A percentile compares a stretch with the other conserved stretches of the same genome.
Evolutionary conservation across 1,140 invertebrate genomes (phyloP).

Genomic region (Macrosteles quadrilineatus): DNA sequence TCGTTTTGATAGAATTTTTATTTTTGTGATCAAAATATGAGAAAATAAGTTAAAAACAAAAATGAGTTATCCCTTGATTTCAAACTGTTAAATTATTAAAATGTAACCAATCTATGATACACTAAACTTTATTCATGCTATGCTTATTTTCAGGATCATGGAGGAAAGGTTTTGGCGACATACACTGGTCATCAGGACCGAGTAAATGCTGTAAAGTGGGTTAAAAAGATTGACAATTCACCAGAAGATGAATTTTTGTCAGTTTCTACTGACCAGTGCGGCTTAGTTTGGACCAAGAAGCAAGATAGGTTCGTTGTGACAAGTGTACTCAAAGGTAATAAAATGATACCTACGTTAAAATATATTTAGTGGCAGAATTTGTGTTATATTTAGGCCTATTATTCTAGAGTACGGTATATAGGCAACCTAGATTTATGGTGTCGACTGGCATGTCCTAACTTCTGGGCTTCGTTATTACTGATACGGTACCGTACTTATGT

Average conservation of each 20-base stretch:
- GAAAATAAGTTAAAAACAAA: too few relatives aligned
- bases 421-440: not conserved
- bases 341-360: not conserved
- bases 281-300: constrained; percentile 9
- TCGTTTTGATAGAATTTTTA: too few relatives aligned
- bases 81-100: too few relatives aligned
- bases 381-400: not conserved
- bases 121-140: not conserved
- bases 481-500: not conserved
- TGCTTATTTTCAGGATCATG: constrained; percentile 27
- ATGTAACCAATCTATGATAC: not conserved
- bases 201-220: constrained; percentile 79
- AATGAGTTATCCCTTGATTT: too few relatives aligned
- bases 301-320: not conserved
- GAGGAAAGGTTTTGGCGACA: constrained; percentile 58
- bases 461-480: too few relatives aligned
- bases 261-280: constrained; percentile 50
- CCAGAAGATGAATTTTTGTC: constrained; percentile 66
- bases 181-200: constrained; percentile 61
- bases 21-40: too few relatives aligned
- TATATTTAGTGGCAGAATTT: not conserved
- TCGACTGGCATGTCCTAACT: not conserved
- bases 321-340: constrained; percentile 37
- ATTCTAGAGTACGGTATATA: not conserved
- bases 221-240: constrained; percentile 51